A percentile compares a stretch with the other conserved stretches of the same genome.
These are phyloP conservation scores for Chelonoidis abingdonii DNA, from an alignment of 2,113 vertebrate genomes.

Conservation along the genomic window DNA sequence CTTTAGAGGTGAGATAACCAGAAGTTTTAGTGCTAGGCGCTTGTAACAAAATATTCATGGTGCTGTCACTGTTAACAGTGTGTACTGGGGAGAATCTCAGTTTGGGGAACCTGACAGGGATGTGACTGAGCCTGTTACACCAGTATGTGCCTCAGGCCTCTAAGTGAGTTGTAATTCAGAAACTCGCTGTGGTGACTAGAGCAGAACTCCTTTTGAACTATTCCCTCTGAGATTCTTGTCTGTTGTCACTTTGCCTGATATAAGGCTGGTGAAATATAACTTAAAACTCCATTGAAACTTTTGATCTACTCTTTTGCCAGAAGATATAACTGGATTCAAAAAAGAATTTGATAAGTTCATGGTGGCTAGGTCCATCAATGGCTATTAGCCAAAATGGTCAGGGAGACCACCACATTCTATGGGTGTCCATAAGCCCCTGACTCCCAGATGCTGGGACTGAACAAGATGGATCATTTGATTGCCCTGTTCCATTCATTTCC, in stretches of 20 bases:
- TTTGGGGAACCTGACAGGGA: background rate
- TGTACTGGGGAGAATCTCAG: background rate
- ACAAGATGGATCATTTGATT: background rate
- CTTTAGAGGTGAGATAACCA: background rate
- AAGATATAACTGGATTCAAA: background rate
- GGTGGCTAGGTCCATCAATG: background rate
- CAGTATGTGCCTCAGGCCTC: background rate
- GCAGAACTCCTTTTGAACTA: background rate
- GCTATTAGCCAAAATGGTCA: background rate
- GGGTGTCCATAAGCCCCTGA: background rate
- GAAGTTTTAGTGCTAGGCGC: background rate
- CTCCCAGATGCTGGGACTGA: background rate
- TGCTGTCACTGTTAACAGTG: background rate
- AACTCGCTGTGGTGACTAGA: slow-evolving; percentile 23
- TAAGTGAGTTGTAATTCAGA: slow-evolving; percentile 42
- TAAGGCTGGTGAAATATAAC: too few relatives aligned
- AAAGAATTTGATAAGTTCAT: background rate
- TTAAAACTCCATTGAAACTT: background rate
- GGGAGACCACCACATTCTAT: background rate
- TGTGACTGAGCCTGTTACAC: background rate
- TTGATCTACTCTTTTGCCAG: background rate
- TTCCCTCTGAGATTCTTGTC: background rate
- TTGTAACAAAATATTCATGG: background rate
- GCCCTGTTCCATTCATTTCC: background rate
- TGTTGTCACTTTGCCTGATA: background rate